Evolutionary conservation across 2,888 invertebrate species (phyloP), one percentile per base, ranked within the genome.

Genomic region (Trichopria drosophilae): DNA sequence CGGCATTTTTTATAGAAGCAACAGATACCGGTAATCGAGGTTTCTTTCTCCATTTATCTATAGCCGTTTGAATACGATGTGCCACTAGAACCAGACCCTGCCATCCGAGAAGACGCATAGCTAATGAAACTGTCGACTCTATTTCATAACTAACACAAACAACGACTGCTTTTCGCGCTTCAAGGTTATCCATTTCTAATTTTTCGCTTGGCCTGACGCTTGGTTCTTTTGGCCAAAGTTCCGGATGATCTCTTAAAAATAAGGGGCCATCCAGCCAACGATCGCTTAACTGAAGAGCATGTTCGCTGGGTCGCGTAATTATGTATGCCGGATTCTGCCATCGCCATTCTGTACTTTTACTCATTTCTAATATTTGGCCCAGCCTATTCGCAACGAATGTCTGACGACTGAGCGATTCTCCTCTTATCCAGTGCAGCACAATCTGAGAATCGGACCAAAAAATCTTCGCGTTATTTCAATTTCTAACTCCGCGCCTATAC

Each of bases 101-200:
- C 31, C 41, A 29, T 15, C 22, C 29, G 6, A 42, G 15, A 18
- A n/a, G n/a, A n/a, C n/a, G n/a, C n/a, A n/a, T n/a, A n/a, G n/a
- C n/a, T n/a, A n/a, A n/a, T n/a, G n/a, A n/a, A n/a, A n/a, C n/a
- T n/a, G n/a, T n/a, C n/a, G n/a, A n/a, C n/a, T n/a, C n/a, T n/a
- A n/a, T n/a, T n/a, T n/a, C n/a, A n/a, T n/a, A n/a, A n/a, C n/a
- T n/a, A n/a, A n/a, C n/a, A n/a, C n/a, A n/a, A n/a, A n/a, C n/a
- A n/a, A n/a, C n/a, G n/a, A n/a, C n/a, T n/a, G n/a, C 31, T 29
- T 19, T 29, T 19, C 41, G 41, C 20, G 23, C 12, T 19, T 42
- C 41, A 10, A 29, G 9, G 3, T 42, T 6, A 12, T 42, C 22
- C 2, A 42, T 31, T 35, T 7, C 13, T n/a, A n/a, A n/a, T n/a